These are phyloP conservation scores for Drosophila athabasca DNA, from an alignment of 1,140 invertebrate species.

Conservation along the genomic window DNA sequence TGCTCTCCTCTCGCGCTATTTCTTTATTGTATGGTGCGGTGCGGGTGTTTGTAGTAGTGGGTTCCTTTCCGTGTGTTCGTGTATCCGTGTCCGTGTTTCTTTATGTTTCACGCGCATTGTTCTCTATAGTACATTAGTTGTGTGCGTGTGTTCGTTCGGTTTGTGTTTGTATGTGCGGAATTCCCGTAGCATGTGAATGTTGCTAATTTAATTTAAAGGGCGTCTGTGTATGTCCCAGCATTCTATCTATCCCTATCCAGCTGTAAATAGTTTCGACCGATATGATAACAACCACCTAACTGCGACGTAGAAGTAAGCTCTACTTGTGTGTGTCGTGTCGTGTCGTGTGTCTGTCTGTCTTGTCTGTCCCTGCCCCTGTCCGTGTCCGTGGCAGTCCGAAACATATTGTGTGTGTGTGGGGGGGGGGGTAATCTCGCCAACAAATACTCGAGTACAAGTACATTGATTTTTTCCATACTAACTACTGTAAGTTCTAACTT, in stretches of 20 bases:
- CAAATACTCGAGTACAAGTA: slow-evolving; percentile 9
- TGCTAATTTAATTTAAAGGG: slow-evolving; percentile 62
- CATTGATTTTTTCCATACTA: slow-evolving; percentile 58
- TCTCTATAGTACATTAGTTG: slow-evolving; percentile 28
- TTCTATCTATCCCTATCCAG: slow-evolving; percentile 9
- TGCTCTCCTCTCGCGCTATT: not conserved
- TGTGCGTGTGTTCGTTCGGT: not conserved
- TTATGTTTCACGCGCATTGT: slow-evolving; percentile 45
- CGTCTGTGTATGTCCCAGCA: slow-evolving; percentile 16
- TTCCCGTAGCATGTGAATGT: slow-evolving; percentile 29
- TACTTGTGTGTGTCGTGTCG: not conserved
- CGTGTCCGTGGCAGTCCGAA: not conserved
- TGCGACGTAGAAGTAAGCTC: slow-evolving; percentile 29
- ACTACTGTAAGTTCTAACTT: slow-evolving; percentile 1
- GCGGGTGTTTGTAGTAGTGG: slow-evolving; percentile 10
- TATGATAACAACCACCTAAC: slow-evolving; percentile 38
- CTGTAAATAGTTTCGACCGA: slow-evolving; percentile 1
- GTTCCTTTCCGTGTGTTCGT: not conserved
- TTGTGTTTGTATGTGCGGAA: too few relatives aligned
- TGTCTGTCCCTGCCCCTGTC: not conserved
- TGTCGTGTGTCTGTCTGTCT: not conserved
- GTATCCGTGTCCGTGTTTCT: slow-evolving; percentile 23
- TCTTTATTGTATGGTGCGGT: slow-evolving; percentile 3
- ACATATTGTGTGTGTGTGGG: slow-evolving; percentile 5
- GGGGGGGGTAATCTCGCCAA: not conserved